These are phyloP conservation scores for Aphelinus certus DNA, from an alignment of 1,140 invertebrate genomes.

Conservation along the genomic window DNA sequence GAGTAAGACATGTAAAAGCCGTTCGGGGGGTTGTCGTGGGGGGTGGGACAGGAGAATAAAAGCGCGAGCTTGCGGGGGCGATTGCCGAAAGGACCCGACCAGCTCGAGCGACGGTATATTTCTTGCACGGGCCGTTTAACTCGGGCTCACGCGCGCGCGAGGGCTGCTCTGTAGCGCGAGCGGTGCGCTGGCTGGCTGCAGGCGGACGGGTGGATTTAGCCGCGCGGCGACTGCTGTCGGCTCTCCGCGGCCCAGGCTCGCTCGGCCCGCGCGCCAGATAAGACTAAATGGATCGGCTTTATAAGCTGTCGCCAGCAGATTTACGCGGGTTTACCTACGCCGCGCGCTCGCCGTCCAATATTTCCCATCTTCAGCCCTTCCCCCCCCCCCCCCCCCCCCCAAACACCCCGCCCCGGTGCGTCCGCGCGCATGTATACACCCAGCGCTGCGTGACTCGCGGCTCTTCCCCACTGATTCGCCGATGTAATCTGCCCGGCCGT, in stretches of 20 bases:
- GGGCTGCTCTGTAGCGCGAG: too few species aligned
- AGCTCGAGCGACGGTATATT: constrained; percentile 15
- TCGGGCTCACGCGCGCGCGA: not conserved
- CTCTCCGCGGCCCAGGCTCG: not conserved
- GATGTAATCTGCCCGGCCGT: too few species aligned
- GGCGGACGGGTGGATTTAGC: constrained; percentile 35
- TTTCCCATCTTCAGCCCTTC: not conserved
- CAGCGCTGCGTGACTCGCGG: too few species aligned
- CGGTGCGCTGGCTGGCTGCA: too few species aligned
- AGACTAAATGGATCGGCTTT: not conserved
- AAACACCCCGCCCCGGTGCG: too few species aligned
- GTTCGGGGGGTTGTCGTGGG: too few species aligned
- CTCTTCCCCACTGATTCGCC: too few species aligned
- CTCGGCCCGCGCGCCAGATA: constrained; percentile 13
- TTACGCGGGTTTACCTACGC: not conserved
- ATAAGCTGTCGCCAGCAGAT: constrained; percentile 11
- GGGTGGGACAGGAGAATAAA: not conserved
- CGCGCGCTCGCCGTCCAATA: not conserved
- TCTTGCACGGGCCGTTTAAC: constrained; percentile 38
- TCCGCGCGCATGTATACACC: too few species aligned
- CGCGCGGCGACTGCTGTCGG: constrained; percentile 1
- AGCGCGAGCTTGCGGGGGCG: not conserved
- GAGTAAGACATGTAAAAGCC: too few species aligned
- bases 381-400: too few species aligned
- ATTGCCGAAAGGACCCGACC: constrained; percentile 9